Base-by-base conservation (phyloP, 2,888 invertebrate genomes). In the Chrysodeixis includens region DNA sequence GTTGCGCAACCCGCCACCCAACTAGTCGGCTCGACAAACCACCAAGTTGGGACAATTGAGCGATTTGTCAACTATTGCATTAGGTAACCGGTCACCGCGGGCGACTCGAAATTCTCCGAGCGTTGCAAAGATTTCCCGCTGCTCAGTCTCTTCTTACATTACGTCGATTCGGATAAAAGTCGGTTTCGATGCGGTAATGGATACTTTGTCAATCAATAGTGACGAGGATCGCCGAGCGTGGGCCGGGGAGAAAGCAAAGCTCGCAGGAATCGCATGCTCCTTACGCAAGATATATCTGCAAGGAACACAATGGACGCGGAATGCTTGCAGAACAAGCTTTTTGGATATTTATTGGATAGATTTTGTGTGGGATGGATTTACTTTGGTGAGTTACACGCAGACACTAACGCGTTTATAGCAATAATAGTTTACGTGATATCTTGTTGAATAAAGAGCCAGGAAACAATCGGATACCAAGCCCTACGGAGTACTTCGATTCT, bases 331-430 rank as follows among this genome's bases (percentile, higher is more conserved):
- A 92, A 94, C 94, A 94, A 92, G 94, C 92, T 93, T 94, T 94
- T 94, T 92, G 94, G 94, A 92, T 93, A 94, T 94, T 94, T 94
- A 94, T 94, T 93, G 91, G 93, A 93, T 93, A 92, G 93, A 90
- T 93, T 92, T 90, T 90, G 93, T 92, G 94, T 94, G 93, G 94
- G 94, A 91, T 89, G 93, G 83, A 91, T 92, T 91, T 89, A 89
- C 90, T 91, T 88, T 86, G 83, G 85, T 83, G 86, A 83, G 83
- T 83, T 86, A 81, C 83, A 86, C 81, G 83, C 85, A 84, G 80
- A 71, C 82, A 84, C 86, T 86, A 87, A 84, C 86, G 85, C 82
- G 77, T 79, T 83, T 81, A 84, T 82, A 81, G 84, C 84, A 82
- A 81, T 81, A 78, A 83, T 82, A 76, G 78, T 69, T 81, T 74